Percentiles rank a stretch among this genome's conserved stretches.
Evolutionary conservation across 1,140 invertebrate species (phyloP).

Genomic region (Eriosoma lanigerum): DNA sequence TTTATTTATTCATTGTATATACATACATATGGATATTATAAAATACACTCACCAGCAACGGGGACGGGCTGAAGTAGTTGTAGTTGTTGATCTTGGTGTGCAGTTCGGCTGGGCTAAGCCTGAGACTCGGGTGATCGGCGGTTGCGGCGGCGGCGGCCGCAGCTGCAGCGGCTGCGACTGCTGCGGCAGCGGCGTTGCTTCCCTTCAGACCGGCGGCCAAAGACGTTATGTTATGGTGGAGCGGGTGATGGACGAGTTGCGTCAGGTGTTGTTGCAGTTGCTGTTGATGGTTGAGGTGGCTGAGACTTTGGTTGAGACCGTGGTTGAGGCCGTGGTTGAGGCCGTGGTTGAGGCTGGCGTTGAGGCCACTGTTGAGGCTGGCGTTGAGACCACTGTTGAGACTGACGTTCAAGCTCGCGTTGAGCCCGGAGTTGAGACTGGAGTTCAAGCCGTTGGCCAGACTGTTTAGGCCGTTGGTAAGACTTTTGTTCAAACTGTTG

Average conservation of each 20-base stretch:
- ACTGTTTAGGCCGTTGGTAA: not conserved
- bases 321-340: not conserved
- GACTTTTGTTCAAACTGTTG: not conserved
- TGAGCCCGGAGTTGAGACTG: not conserved
- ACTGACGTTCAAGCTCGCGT: not conserved
- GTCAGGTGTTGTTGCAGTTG: slow-evolving; percentile 13
- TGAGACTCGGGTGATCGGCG: not conserved
- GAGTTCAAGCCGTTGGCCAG: not conserved
- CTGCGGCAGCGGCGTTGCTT: not conserved
- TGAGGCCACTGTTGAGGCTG: not conserved
- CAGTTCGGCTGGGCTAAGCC: not conserved
- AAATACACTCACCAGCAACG: slow-evolving; percentile 5
- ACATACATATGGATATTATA: too few species aligned
- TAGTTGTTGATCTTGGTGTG: slow-evolving; percentile 27
- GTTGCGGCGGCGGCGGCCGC: not conserved
- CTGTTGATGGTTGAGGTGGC: slow-evolving; percentile 9
- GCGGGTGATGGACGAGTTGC: not conserved
- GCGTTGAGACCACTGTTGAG: not conserved
- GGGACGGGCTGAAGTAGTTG: not conserved
- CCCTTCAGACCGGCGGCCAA: not conserved
- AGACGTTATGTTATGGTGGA: not conserved
- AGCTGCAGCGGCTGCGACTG: not conserved
- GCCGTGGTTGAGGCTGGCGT: not conserved
- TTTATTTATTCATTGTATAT: too few species aligned
- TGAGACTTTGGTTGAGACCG: not conserved